Base-by-base conservation (phyloP, 2,113 vertebrate species). In the Stictonetta naevosa region DNA sequence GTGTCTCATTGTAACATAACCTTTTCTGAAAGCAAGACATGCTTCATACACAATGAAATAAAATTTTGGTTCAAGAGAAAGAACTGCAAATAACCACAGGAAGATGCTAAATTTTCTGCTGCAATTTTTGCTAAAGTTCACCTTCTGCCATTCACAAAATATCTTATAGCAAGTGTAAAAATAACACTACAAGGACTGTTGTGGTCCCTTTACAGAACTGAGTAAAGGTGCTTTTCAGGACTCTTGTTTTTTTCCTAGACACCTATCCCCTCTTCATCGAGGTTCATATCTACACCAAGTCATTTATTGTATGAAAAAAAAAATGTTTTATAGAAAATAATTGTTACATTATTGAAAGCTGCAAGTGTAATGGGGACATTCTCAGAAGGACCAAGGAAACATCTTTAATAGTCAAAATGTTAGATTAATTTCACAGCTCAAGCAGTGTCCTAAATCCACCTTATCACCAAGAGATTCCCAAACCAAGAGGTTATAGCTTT, bases 11-110 rank as follows among this genome's bases (percentile, higher is more conserved):
- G 58, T 23, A 69, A n/a, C 23, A 21, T 10, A 73, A 10, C 15
- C 80, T 66, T 16, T 42, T 95, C 53, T 76, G 59, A 71, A 93
- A 79, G 26, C 13, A 94, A 92, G 53, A 77, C 73, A 40, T 73
- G 20, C 23, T 80, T 77, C 46, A 34, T 11, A 52, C 42, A 19
- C 3, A 58, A 34, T 36, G 7, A 76, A 83, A 86, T 21, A 23
- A 72, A 86, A 38, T 13, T 60, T 83, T 4, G 2, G 7, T 46
- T 83, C 72, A 38, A 38, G 38, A 38, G 38, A 38, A 44, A 82
- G 26, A 88, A 22, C 42, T 69, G 29, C 23, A 33, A 91, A 73
- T 68, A 79, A 76, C 50, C 23, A 86, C 0, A 1, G 34, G 31
- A 92, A 88, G 16, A 38, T 76, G 56, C 11, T 0, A 1, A 44